These are phyloP conservation scores for Synodontis membranacea DNA, from an alignment of 2,113 vertebrate species.

Conservation along the genomic window DNA sequence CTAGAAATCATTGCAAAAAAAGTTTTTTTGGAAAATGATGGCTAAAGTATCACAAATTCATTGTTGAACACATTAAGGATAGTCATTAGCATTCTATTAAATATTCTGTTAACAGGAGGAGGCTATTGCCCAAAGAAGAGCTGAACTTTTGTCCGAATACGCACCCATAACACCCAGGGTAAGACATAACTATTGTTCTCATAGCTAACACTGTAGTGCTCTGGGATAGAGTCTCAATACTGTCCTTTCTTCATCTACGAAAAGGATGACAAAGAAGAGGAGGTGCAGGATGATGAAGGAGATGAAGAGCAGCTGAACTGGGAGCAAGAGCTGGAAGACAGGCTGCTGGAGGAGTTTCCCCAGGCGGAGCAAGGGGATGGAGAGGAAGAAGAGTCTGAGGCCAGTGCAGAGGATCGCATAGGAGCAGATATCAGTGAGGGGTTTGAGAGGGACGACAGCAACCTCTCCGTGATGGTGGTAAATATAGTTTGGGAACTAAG, in stretches of 20 bases:
- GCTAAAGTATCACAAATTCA: background rate
- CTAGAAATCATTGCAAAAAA: background rate
- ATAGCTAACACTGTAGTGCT: background rate
- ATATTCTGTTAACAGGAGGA: constrained; percentile 69
- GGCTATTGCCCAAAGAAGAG: constrained; percentile 79
- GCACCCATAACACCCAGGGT: constrained; percentile 30
- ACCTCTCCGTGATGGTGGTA: constrained; percentile 75
- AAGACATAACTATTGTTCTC: background rate
- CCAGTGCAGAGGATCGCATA: constrained; percentile 73
- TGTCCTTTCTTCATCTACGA: constrained; percentile 45
- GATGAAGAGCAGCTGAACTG: constrained; percentile 60
- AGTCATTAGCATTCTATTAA: background rate
- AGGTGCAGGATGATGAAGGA: constrained; percentile 63
- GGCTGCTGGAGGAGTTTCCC: constrained; percentile 82
- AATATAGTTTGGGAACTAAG: background rate
- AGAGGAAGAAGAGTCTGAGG: constrained; percentile 78
- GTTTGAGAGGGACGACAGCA: constrained; percentile 74
- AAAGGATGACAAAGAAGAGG: constrained; percentile 56
- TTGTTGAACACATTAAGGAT: background rate
- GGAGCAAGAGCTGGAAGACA: constrained; percentile 75
- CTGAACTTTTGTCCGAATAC: constrained; percentile 79
- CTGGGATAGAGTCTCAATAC: background rate
- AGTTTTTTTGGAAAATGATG: background rate
- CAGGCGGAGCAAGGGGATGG: constrained; percentile 73
- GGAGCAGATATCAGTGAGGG: constrained; percentile 78